These are phyloP conservation scores for Drosophila pruinosa DNA, from an alignment of 1,140 invertebrate genomes.

Conservation along the genomic window DNA sequence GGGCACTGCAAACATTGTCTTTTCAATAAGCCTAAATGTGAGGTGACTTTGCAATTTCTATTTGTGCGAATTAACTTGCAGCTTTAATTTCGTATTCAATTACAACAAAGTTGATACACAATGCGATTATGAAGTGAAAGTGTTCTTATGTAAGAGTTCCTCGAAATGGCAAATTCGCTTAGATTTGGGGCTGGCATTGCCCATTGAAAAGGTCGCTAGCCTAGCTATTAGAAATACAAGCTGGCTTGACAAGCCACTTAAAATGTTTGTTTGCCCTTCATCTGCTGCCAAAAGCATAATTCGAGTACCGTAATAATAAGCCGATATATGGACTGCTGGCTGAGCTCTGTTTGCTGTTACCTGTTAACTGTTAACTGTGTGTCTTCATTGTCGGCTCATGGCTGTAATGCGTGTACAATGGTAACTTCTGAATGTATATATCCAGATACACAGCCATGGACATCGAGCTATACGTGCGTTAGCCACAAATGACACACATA, in stretches of 20 bases:
- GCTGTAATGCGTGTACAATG: constrained; percentile 34
- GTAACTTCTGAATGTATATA: neutral
- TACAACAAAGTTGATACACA: too few relatives aligned
- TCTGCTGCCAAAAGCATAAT: neutral
- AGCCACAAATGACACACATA: constrained; percentile 39
- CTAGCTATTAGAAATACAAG: neutral
- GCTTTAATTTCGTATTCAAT: too few relatives aligned
- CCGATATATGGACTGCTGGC: constrained; percentile 2
- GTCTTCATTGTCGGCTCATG: constrained; percentile 35
- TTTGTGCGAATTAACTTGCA: too few relatives aligned
- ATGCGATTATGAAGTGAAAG: too few relatives aligned
- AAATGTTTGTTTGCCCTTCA: neutral
- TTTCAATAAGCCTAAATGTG: too few relatives aligned
- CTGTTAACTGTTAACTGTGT: constrained; percentile 1
- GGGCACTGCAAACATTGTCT: too few relatives aligned
- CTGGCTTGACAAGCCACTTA: neutral
- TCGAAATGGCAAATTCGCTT: neutral
- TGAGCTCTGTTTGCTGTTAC: neutral
- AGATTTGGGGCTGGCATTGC: neutral
- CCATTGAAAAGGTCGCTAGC: neutral
- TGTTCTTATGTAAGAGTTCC: neutral
- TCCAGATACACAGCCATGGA: neutral
- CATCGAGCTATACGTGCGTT: constrained; percentile 15
- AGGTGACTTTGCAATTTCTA: too few relatives aligned
- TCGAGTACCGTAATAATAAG: neutral